Conservation (phyloP, 2,113 vertebrate genomes). For the Paratilapia polleni region DNA sequence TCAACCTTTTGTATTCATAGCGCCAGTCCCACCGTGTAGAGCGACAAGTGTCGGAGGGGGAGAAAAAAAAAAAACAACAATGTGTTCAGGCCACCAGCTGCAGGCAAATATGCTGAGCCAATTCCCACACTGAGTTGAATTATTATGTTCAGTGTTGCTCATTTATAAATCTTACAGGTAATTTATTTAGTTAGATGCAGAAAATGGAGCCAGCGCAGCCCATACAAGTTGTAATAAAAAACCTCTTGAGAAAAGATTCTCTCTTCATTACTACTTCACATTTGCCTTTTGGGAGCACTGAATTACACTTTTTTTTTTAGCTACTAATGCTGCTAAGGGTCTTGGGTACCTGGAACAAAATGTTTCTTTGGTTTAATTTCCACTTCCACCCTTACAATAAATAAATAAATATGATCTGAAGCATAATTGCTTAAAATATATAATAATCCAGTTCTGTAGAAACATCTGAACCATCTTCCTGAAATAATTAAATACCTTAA, state of each 20-base stretch:
- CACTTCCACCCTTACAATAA: background rate
- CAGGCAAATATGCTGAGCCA: constrained; percentile 39
- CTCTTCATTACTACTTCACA: constrained; percentile 24
- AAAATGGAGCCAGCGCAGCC: constrained; percentile 24
- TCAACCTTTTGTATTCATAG: constrained; percentile 55
- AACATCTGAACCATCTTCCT: background rate
- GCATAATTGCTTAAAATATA: background rate
- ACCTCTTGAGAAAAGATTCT: constrained; percentile 15
- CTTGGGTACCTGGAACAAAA: constrained; percentile 17
- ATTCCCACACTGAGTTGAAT: constrained; percentile 43
- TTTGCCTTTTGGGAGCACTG: constrained; percentile 13
- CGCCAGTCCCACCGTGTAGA: constrained; percentile 13
- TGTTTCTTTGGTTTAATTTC: background rate
- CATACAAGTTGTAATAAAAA: constrained; percentile 42
- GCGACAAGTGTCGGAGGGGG: constrained; percentile 53
- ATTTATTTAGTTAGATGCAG: constrained; percentile 40
- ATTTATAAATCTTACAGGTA: constrained; percentile 46
- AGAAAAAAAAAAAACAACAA: background rate
- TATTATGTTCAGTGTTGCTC: constrained; percentile 25
- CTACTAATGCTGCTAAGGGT: constrained; percentile 17
- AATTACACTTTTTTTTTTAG: constrained; percentile 29
- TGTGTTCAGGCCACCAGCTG: constrained; percentile 43
- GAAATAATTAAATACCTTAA: background rate
- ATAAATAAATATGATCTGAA: background rate
- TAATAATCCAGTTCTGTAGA: background rate